Conservation (phyloP, 2,888 invertebrate genomes). For the Pyrrhia umbra region DNA sequence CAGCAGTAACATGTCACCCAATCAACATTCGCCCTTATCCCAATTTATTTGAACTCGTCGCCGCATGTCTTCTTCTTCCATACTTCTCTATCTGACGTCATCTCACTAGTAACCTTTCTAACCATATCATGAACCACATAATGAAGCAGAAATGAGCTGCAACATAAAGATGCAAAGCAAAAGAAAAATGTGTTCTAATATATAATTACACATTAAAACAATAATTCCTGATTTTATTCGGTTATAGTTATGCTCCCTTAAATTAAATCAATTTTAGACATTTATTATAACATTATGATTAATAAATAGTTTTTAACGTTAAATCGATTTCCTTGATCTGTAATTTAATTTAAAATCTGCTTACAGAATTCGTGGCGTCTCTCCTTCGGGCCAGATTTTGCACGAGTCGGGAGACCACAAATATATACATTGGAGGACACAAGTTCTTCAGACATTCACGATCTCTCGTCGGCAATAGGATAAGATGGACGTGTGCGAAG, state of each 20-base stretch:
- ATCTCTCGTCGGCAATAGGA: slow-evolving; percentile 81
- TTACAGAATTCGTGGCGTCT: slow-evolving; percentile 78
- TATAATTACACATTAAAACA: not conserved
- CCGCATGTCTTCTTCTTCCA: no score
- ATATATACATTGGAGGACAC: slow-evolving; percentile 82
- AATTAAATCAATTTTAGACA: no score
- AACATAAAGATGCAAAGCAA: no score
- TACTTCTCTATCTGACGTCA: no score
- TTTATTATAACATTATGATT: no score
- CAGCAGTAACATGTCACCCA: no score
- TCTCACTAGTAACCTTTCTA: no score
- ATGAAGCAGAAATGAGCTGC: no score
- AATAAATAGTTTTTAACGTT: not conserved
- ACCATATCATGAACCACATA: no score
- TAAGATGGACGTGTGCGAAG: slow-evolving; percentile 85
- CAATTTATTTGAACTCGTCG: no score
- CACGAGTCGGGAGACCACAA: slow-evolving; percentile 74
- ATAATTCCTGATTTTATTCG: not conserved
- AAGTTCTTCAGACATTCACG: slow-evolving; percentile 85
- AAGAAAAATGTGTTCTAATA: no score
- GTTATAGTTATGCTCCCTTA: not conserved
- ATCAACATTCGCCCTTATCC: no score
- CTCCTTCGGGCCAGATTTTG: slow-evolving; percentile 76
- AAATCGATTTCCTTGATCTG: not conserved
- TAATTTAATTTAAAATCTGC: not conserved